Base-by-base conservation (phyloP, 1,140 invertebrate species). In the Ganaspis sp. region DNA sequence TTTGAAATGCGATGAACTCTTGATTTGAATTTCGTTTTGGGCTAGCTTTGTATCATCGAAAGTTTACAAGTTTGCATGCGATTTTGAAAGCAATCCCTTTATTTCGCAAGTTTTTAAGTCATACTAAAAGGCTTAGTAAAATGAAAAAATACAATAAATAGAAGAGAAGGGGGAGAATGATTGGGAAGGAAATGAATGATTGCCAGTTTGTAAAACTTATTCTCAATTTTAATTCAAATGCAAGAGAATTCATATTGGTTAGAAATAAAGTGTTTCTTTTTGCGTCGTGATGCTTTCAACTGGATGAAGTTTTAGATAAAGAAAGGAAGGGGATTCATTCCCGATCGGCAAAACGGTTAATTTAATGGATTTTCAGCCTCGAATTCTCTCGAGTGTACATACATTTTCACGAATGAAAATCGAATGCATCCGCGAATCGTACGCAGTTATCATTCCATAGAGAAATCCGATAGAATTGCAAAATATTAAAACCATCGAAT, bases 111-210 rank as follows among this genome's bases (percentile, higher is more conserved):
- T n/a, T n/a, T n/a, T n/a, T n/a, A n/a, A n/a, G n/a, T n/a, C n/a
- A n/a, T n/a, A n/a, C n/a, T n/a, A n/a, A n/a, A n/a, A n/a, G n/a
- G n/a, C n/a, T n/a, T n/a, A n/a, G n/a, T n/a, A n/a, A n/a, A n/a
- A n/a, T n/a, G n/a, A n/a, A n/a, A n/a, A n/a, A n/a, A n/a, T n/a
- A n/a, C n/a, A n/a, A n/a, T n/a, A n/a, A n/a, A n/a, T n/a, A n/a
- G n/a, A n/a, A n/a, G n/a, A n/a, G n/a, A n/a, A n/a, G n/a, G n/a
- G n/a, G n/a, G n/a, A n/a, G n/a, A n/a, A 6, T 34, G 29, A 5
- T 2, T 42, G 15, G 74, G 81, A 77, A 83, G 77, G 75, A 73
- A 83, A n/a, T n/a, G n/a, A 84, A 74, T 81, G 79, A 79, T 83
- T 81, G 77, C 72, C 29, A 9, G 40, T 3, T 34, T 34, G 29